Conservation (phyloP, 2,888 invertebrate species). For the Argynnis bischoffii region DNA sequence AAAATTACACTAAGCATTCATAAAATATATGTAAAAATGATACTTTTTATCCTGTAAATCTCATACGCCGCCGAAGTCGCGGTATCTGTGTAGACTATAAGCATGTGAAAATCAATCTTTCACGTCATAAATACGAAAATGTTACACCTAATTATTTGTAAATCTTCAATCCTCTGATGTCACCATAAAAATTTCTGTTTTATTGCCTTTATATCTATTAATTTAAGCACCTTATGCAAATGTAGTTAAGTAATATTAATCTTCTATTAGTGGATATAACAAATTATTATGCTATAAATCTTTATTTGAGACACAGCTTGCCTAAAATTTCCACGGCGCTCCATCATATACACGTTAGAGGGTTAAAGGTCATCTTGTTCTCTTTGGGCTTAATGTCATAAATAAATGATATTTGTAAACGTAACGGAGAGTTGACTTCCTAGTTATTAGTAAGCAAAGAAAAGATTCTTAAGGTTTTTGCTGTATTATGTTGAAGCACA, state of each 20-base stretch:
- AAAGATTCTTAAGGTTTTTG: background rate
- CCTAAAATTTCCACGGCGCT: conserved; percentile 10
- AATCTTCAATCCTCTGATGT: conserved; percentile 2
- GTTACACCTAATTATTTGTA: background rate
- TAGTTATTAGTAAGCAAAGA: background rate
- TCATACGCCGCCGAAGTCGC: too few species aligned
- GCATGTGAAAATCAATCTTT: too few species aligned
- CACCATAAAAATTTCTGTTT: conserved; percentile 19
- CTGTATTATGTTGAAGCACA: too few species aligned
- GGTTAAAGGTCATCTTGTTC: background rate
- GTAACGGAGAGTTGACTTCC: background rate
- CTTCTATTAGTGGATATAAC: conserved; percentile 26
- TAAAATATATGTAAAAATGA: too few species aligned
- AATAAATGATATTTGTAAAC: conserved; percentile 1
- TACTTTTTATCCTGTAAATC: too few species aligned
- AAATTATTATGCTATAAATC: conserved; percentile 31
- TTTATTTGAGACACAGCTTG: conserved; percentile 20
- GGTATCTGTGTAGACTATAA: too few species aligned
- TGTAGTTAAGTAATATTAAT: conserved; percentile 29
- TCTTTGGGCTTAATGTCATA: conserved; percentile 13
- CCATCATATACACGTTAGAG: background rate
- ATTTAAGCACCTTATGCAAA: conserved; percentile 27
- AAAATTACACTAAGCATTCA: too few species aligned
- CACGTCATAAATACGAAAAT: too few species aligned
- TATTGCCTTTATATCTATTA: conserved; percentile 27